Conservation (phyloP, 1,140 invertebrate genomes). For the Drosophila ercepeae region DNA sequence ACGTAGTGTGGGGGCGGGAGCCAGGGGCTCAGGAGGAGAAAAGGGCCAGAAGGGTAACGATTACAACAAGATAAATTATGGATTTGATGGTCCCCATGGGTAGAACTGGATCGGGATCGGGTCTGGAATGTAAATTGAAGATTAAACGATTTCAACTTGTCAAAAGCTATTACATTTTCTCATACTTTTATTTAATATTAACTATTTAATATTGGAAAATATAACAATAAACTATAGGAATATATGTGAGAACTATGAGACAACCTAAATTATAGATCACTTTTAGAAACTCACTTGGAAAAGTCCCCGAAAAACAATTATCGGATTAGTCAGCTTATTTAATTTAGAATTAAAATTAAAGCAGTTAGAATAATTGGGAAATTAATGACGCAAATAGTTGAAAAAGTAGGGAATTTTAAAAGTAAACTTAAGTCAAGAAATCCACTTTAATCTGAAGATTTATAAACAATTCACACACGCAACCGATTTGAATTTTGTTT, state of each 20-base stretch:
- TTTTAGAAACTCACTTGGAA: too few species aligned
- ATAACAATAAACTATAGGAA: too few species aligned
- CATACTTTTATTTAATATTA: too few species aligned
- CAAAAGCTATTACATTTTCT: too few species aligned
- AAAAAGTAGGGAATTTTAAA: background rate
- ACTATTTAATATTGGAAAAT: too few species aligned
- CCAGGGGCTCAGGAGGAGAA: background rate
- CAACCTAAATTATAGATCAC: too few species aligned
- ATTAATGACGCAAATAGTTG: too few species aligned
- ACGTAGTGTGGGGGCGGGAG: background rate
- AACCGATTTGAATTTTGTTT: conserved; percentile 6
- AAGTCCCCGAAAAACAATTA: background rate
- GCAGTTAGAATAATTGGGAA: too few species aligned
- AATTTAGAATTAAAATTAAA: too few species aligned
- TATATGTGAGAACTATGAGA: too few species aligned
- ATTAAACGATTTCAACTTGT: conserved; percentile 22
- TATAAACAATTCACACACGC: conserved; percentile 6
- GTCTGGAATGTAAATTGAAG: conserved; percentile 21
- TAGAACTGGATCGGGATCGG: conserved; percentile 1
- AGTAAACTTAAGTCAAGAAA: background rate
- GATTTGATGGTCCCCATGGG: conserved; percentile 38
- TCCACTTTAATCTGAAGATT: conserved; percentile 1
- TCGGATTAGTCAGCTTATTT: too few species aligned
- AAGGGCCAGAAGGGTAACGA: conserved; percentile 17
- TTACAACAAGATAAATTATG: conserved; percentile 62